Percentiles rank a stretch among this genome's conserved stretches.
phyloP scores from a whole-genome alignment of 2,113 vertebrate species.

The Orthonyx spaldingii region DNA sequence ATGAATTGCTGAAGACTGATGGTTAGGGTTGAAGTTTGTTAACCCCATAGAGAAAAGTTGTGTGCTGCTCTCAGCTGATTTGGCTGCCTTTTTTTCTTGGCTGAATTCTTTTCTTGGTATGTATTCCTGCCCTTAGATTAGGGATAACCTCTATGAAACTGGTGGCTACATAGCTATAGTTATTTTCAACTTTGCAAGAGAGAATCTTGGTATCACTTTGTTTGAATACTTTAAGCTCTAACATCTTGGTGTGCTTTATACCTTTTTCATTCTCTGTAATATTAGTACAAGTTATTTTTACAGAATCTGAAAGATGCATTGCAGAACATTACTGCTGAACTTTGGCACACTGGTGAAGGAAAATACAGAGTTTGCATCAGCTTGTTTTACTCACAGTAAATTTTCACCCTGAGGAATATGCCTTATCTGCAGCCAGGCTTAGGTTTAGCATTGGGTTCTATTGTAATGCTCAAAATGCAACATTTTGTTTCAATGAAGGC shows the following conservation, averaged over 20 bases:
- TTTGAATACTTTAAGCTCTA: background rate
- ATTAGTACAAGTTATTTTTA: background rate
- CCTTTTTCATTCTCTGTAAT: background rate
- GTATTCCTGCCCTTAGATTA: background rate
- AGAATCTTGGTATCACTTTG: background rate
- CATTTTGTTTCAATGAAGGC: constrained; percentile 7
- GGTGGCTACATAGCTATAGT: background rate
- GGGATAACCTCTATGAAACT: background rate
- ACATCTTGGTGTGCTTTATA: background rate
- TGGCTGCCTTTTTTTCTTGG: background rate
- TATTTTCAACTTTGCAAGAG: background rate
- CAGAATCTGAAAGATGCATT: background rate
- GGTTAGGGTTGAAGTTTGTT: background rate
- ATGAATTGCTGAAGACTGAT: background rate
- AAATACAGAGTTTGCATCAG: background rate
- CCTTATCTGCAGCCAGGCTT: background rate
- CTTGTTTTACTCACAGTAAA: constrained; percentile 13
- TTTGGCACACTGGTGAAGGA: background rate
- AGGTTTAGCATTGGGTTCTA: background rate
- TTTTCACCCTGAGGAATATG: background rate
- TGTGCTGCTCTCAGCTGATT: background rate
- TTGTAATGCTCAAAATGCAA: background rate
- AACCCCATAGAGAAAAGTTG: background rate
- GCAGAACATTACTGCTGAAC: background rate
- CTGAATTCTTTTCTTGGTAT: background rate